These are phyloP conservation scores for Toxotes chatareus DNA, from an alignment of 2,113 vertebrate species.

Conservation along the genomic window DNA sequence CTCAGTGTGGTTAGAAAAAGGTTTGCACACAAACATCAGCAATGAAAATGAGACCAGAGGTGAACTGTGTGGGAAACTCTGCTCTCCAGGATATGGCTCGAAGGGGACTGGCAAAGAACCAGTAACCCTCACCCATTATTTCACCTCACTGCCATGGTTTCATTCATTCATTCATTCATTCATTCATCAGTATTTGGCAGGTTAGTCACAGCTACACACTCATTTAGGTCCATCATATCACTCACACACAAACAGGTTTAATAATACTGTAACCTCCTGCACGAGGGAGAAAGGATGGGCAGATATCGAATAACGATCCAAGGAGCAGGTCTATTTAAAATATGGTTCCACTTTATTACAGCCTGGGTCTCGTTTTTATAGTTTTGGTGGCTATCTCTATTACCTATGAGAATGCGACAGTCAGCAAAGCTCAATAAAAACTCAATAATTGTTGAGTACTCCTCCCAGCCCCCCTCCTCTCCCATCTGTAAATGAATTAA, in stretches of 20 bases:
- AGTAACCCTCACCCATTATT: slow-evolving; percentile 8
- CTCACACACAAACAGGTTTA: background rate
- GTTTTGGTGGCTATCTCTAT: background rate
- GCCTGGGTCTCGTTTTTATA: background rate
- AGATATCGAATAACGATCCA: background rate
- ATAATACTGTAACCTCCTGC: background rate
- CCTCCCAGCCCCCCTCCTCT: too few relatives aligned
- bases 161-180: slow-evolving; percentile 7
- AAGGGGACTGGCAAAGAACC: background rate
- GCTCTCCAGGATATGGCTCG: slow-evolving; percentile 12
- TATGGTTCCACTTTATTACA: background rate
- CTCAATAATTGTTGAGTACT: too few relatives aligned
- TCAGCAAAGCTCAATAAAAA: background rate
- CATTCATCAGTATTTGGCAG: background rate
- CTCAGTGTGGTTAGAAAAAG: slow-evolving; percentile 20
- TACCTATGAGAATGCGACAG: background rate
- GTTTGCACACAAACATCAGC: slow-evolving; percentile 23
- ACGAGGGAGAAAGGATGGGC: background rate
- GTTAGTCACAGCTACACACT: slow-evolving; percentile 28
- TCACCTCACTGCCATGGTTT: background rate
- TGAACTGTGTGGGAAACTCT: slow-evolving; percentile 29
- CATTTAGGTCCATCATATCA: slow-evolving; percentile 12
- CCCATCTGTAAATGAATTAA: background rate
- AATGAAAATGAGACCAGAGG: slow-evolving; percentile 22
- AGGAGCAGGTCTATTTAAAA: background rate